Evolutionary conservation across 2,113 vertebrate genomes (phyloP).

Genomic region (Ceuthmochares aereus): DNA sequence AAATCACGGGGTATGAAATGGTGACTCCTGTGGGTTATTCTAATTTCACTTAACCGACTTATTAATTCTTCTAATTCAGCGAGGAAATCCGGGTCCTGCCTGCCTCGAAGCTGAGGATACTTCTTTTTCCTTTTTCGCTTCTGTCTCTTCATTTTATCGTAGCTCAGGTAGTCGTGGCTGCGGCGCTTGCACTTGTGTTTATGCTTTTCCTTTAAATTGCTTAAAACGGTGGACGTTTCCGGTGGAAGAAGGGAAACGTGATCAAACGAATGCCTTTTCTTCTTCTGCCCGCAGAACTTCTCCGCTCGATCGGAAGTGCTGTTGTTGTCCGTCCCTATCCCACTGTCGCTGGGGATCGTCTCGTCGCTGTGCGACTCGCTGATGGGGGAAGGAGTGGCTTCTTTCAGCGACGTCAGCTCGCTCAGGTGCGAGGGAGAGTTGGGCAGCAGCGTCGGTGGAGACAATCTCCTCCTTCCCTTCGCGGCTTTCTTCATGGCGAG

Average conservation of each 20-base stretch:
- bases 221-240: constrained; percentile 74
- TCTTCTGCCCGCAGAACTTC: constrained; percentile 82
- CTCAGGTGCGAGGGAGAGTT: constrained; percentile 88
- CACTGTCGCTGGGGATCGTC: constrained; percentile 90
- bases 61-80: constrained; percentile 92
- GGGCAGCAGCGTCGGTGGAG: constrained; percentile 82
- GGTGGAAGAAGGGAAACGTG: constrained; percentile 79
- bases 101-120: constrained; percentile 86
- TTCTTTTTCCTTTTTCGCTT: constrained; percentile 97
- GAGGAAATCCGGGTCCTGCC: constrained; percentile 93
- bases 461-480: constrained; percentile 77
- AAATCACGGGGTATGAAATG: constrained; percentile 86
- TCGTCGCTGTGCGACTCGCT: constrained; percentile 97
- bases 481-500: constrained; percentile 87
- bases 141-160: constrained; percentile 90
- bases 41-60: constrained; percentile 86
- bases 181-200: constrained; percentile 92
- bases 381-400: constrained; percentile 92
- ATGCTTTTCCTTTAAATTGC: constrained; percentile 90
- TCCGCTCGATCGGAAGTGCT: constrained; percentile 89
- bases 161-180: constrained; percentile 87
- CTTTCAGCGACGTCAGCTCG: constrained; percentile 87
- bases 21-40: constrained; percentile 89
- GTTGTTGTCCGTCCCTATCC: constrained; percentile 92
- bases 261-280: constrained; percentile 86